Evolutionary conservation across 1,140 invertebrate species (phyloP), one percentile per base, ranked within the genome.

Genomic region (Panonychus citri): DNA sequence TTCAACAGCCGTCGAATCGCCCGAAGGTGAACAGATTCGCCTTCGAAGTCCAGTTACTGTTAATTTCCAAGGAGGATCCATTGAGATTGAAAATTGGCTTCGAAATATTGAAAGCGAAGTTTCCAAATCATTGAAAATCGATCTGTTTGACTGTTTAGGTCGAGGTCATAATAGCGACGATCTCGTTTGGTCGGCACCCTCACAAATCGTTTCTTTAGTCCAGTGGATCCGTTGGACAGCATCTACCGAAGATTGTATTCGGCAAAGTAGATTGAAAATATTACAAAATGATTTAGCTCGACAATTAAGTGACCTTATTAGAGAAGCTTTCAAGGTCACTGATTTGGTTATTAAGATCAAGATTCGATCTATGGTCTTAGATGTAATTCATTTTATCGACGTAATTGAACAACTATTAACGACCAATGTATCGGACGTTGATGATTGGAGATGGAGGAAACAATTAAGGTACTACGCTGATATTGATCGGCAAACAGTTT

Each of bases 381-480:
- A 98, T 66, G 82, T 85, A 1, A 87, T 95, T 57, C 85, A 96
- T 74, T 82, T 89, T 67, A 78, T 88, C 42, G 74, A 78, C 55
- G 77, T 97, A 4, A 76, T 94, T 42, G 78, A 83, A 62, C 72
- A 78, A 62, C 71, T 99, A 17, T 75, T 89, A 34, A 69, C 76
- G 17, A 71, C 75, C 28, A 79, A 78, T 64, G 75, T 80, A 0
- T 75, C 73, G 13, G 75, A 75, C 57, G 64, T 74, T 17, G 70
- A 66, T 30, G 82, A 89, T 61, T 98, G 94, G 94, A 70, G 75
- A 40, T 98, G 94, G 94, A 82, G 85, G 66, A 86, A 87, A 68
- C 90, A 96, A 70, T 71, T 98, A n/a, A 78, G 89, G 78, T 90
- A 43, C 53, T 67, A 8, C 57, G 73, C 70, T 57, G 71, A 70